A percentile compares a stretch with the other conserved stretches of the same genome.
phyloP scores from a whole-genome alignment of 1,140 invertebrate genomes.

The Helicoverpa armigera region DNA sequence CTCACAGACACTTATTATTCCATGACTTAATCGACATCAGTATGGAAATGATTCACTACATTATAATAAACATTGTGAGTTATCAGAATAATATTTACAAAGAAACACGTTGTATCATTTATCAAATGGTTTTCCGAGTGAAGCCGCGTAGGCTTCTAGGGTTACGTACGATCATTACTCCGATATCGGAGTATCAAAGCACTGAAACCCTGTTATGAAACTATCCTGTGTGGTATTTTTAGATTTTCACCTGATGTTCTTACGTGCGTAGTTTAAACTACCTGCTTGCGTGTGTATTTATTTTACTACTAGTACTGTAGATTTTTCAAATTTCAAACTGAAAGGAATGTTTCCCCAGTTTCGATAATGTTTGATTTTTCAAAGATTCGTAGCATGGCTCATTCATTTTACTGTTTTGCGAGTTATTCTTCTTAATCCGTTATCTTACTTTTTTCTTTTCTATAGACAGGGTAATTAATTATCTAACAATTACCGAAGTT shows the following conservation, averaged over 20 bases:
- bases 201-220: slow-evolving; percentile 36
- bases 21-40: slow-evolving; percentile 9
- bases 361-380: too few species aligned
- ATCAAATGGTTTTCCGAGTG: background rate
- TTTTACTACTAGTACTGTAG: background rate
- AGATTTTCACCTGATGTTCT: background rate
- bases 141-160: slow-evolving; percentile 5
- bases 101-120: background rate
- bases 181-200: slow-evolving; percentile 9
- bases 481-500: background rate
- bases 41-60: slow-evolving; percentile 14
- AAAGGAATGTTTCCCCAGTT: too few species aligned
- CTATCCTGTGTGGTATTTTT: slow-evolving; percentile 14
- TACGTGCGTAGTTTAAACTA: slow-evolving; percentile 5
- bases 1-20: slow-evolving; percentile 8
- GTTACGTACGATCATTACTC: slow-evolving; percentile 28
- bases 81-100: too few species aligned
- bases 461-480: slow-evolving; percentile 1
- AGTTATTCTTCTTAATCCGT: too few species aligned
- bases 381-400: too few species aligned
- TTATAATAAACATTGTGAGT: background rate
- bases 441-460: too few species aligned
- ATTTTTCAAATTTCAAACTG: background rate
- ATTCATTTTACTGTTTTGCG: too few species aligned
- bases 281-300: background rate